phyloP scores from a whole-genome alignment of 1,140 invertebrate species.

The Globodera rostochiensis region DNA sequence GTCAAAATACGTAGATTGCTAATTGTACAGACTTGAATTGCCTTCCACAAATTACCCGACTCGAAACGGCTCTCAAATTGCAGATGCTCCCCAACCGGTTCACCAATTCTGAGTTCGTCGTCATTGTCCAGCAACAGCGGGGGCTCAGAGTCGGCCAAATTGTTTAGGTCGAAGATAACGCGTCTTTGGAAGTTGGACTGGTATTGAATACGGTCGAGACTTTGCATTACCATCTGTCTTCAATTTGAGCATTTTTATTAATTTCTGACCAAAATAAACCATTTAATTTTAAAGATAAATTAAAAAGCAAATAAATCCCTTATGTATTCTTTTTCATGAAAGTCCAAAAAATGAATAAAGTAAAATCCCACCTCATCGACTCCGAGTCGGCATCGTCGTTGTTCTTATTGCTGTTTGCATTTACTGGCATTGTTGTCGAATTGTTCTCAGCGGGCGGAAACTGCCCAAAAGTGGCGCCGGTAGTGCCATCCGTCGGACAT shows the following conservation, averaged over 20 bases:
- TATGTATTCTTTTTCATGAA: no score
- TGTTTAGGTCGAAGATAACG: conserved; percentile 78
- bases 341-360: no score
- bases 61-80: conserved; percentile 93
- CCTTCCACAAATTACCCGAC: conserved; percentile 90
- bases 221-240: conserved; percentile 44
- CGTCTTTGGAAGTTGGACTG: conserved; percentile 27
- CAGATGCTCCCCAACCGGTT: conserved; percentile 71
- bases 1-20: conserved; percentile 4
- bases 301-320: no score
- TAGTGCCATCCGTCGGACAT: conserved; percentile 54
- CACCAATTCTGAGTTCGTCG: conserved; percentile 59
- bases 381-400: not conserved
- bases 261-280: no score
- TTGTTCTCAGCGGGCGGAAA: not conserved
- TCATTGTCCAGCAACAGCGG: conserved; percentile 35
- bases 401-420: not conserved
- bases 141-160: conserved; percentile 60
- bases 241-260: no score
- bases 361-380: not conserved
- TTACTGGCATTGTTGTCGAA: not conserved
- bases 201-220: conserved; percentile 29
- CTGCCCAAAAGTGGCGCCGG: not conserved
- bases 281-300: no score
- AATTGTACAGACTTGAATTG: conserved; percentile 77